Evolutionary conservation across 2,888 invertebrate genomes (phyloP).

Genomic region (Molorchus minor): DNA sequence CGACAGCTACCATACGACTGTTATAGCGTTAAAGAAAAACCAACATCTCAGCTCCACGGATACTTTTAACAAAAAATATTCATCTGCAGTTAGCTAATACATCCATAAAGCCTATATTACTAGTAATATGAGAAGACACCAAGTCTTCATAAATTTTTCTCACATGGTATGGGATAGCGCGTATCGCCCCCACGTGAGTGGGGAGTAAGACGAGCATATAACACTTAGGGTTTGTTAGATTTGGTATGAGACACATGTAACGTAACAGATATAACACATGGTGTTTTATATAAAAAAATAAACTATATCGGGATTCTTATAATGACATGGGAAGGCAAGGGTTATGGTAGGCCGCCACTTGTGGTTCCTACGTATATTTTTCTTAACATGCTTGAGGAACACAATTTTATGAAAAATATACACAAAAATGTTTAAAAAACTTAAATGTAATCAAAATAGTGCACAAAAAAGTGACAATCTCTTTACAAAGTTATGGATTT

Average conservation of each 20-base stretch:
- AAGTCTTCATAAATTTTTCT: not conserved
- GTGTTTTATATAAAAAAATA: constrained; percentile 37
- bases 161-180: not conserved
- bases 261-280: constrained; percentile 36
- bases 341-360: not conserved
- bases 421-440: no score
- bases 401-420: no score
- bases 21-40: no score
- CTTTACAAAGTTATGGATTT: no score
- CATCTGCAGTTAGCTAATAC: constrained; percentile 8
- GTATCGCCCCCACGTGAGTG: not conserved
- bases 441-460: no score
- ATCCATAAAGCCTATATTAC: constrained; percentile 19
- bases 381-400: not conserved
- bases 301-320: constrained; percentile 27
- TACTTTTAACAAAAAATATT: no score
- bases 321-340: constrained; percentile 6
- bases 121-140: constrained; percentile 31
- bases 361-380: not conserved
- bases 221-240: constrained; percentile 5
- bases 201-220: constrained; percentile 25
- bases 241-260: constrained; percentile 28
- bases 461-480: no score
- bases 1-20: no score
- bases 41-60: no score